Evolutionary conservation across 2,797 vertebrate genomes (phyloP).

Genomic region (Pseudotriccus pelzelni): DNA sequence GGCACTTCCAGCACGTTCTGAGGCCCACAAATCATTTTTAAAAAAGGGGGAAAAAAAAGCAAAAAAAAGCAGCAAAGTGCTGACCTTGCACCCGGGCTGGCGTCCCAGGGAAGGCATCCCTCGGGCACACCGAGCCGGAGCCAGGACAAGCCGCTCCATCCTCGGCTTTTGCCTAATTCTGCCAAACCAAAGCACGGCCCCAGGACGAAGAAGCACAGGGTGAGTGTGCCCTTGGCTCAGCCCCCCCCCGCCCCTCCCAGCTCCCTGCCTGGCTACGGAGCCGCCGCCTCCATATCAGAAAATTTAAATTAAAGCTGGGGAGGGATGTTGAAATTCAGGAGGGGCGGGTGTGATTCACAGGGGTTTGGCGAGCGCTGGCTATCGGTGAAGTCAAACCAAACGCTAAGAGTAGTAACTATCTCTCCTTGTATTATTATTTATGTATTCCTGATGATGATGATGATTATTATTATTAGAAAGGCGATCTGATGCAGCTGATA

Average conservation of each 20-base stretch:
- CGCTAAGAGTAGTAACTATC: slow-evolving; percentile 16
- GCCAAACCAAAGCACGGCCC: neutral
- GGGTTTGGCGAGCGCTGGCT: neutral
- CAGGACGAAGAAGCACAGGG: neutral
- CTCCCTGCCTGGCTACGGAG: neutral
- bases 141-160: neutral
- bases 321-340: slow-evolving; percentile 2
- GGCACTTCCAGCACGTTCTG: rapidly evolving
- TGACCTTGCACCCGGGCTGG: neutral
- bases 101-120: neutral
- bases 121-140: neutral
- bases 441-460: slow-evolving; percentile 17
- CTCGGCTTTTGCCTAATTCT: neutral
- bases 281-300: neutral
- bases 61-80: neutral
- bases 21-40: neutral
- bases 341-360: slow-evolving; percentile 3
- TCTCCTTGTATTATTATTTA: slow-evolving; percentile 54
- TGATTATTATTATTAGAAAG: slow-evolving; percentile 64
- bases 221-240: neutral
- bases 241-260: neutral
- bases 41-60: no score
- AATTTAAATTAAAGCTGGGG: neutral
- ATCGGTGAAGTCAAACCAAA: neutral
- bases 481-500: neutral